Percentiles rank a stretch among this genome's conserved stretches.
Evolutionary conservation across 2,113 vertebrate genomes (phyloP).

Genomic region (Pomatorhinus ruficollis): DNA sequence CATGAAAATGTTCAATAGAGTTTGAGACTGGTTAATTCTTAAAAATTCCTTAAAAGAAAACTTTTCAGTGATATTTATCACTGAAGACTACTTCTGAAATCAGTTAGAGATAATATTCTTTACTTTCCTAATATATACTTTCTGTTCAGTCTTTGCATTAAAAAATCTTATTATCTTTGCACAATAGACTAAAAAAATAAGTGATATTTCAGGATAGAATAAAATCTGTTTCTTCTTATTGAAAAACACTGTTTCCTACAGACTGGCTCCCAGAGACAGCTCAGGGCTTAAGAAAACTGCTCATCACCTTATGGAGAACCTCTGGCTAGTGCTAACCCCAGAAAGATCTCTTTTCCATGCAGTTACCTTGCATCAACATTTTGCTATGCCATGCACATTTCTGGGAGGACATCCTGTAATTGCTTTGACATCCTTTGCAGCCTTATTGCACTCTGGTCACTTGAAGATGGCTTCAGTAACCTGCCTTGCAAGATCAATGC

Average conservation of each 20-base stretch:
- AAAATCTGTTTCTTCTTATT: background rate
- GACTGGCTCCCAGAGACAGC: background rate
- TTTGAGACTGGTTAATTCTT: background rate
- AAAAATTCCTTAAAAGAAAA: background rate
- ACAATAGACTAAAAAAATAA: background rate
- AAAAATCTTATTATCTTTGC: background rate
- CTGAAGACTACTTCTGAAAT: background rate
- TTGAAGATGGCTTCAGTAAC: background rate
- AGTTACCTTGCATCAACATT: background rate
- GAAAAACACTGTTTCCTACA: background rate
- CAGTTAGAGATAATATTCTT: background rate
- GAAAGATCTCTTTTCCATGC: background rate
- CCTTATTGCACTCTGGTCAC: background rate
- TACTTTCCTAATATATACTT: background rate
- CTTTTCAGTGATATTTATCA: background rate
- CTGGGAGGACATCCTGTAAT: background rate
- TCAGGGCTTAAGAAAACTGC: background rate
- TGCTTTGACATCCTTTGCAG: background rate
- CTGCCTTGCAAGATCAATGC: background rate
- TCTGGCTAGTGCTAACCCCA: background rate
- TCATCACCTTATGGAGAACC: background rate
- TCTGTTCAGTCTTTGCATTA: background rate
- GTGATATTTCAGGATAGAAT: background rate
- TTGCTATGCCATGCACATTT: background rate
- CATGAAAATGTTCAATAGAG: background rate